Base-by-base conservation (phyloP, 2,797 vertebrate genomes). In the Danionella dracula region DNA sequence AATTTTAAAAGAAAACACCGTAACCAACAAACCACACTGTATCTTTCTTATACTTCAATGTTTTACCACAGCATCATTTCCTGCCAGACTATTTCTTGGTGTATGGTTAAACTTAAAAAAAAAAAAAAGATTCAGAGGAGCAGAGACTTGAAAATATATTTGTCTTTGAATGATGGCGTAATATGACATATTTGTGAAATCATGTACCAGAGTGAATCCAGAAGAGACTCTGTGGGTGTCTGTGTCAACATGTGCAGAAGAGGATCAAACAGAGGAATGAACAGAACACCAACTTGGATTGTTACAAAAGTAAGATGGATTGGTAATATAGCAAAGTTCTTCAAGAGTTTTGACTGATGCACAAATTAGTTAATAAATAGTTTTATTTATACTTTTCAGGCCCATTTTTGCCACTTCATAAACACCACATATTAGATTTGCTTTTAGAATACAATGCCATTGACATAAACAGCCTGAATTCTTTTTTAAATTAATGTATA, bases 101-200 rank as follows among this genome's bases (percentile, higher is more conserved):
- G n/a, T n/a, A n/a, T n/a, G n/a, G n/a, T n/a, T n/a, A n/a, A n/a
- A n/a, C n/a, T n/a, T n/a, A n/a, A n/a, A n/a, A n/a, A n/a, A n/a
- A 1, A 1, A 12, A 10, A 20, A 8, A 32, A 20, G 48, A 53
- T 34, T 54, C 19, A 64, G 34, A 53, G 4, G 17, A 8, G 23
- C 12, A 64, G 38, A 54, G 61, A 44, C 27, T 54, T 44, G n/a
- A 17, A 44, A 35, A 54, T 34, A 16, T 6, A 54, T 54, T 64
- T 54, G 61, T 64, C 49, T 44, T 35, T 64, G 61, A 44, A 44
- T 44, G 17, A 44, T 44, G 13, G 61, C 29, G 16, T 44, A 44
- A 53, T 64, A 11, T 63, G 48, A 42, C 60, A 53, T 41, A 31
- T 20, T 20, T 63, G 16, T 8, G 51, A 64, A 51, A 64, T 42